Evolutionary conservation across 2,888 invertebrate genomes (phyloP).

Genomic region (Galerucella pusilla): DNA sequence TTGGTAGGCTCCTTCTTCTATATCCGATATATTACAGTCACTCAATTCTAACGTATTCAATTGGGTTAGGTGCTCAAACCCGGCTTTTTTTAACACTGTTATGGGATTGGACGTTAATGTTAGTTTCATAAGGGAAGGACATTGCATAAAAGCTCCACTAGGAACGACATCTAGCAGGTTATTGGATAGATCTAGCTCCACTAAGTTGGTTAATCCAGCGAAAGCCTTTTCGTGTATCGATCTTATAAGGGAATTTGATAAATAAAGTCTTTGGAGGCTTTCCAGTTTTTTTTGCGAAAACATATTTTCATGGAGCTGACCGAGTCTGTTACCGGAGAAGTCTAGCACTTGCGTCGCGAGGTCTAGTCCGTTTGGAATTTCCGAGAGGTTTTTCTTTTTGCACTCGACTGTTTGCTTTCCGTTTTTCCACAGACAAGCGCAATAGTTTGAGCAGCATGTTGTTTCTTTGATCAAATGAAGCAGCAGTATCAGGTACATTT

Average conservation of each 20-base stretch:
- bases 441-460: conserved; percentile 78
- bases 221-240: conserved; percentile 85
- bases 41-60: conserved; percentile 85
- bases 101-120: conserved; percentile 86
- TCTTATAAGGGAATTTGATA: conserved; percentile 81
- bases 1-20: conserved; percentile 84
- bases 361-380: conserved; percentile 83
- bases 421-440: conserved; percentile 92
- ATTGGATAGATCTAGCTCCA: conserved; percentile 88
- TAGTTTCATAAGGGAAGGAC: conserved; percentile 85
- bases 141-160: conserved; percentile 81
- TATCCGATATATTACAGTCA: conserved; percentile 80
- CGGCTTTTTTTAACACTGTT: conserved; percentile 75
- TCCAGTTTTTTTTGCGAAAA: conserved; percentile 83
- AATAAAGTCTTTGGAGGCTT: conserved; percentile 87
- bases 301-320: conserved; percentile 80
- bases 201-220: conserved; percentile 85
- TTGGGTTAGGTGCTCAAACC: conserved; percentile 80
- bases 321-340: conserved; percentile 84
- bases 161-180: conserved; percentile 85
- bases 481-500: conserved; percentile 41
- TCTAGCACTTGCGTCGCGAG: conserved; percentile 89
- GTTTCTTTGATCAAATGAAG: conserved; percentile 40
- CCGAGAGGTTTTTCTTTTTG: conserved; percentile 77
- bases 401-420: conserved; percentile 93